Conservation (phyloP, 2,888 invertebrate species). For the Metellina segmentata region DNA sequence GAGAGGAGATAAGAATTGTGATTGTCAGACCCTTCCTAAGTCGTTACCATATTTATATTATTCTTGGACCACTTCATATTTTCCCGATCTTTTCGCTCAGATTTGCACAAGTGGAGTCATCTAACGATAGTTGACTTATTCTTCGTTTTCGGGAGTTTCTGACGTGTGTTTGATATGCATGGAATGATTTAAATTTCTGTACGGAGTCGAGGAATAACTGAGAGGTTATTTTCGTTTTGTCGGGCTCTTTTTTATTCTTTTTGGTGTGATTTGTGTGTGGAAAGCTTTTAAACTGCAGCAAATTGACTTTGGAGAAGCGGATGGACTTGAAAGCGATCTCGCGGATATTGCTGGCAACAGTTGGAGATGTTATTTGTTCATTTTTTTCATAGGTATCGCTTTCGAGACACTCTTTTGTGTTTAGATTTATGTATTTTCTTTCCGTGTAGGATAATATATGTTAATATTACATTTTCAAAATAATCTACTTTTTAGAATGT, state of each 20-base stretch:
- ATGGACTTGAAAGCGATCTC: neutral
- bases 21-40: conserved; percentile 46
- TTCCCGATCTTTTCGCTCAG: neutral
- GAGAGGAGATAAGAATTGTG: conserved; percentile 40
- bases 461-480: no score
- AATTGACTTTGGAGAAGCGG: neutral
- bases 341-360: neutral
- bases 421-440: no score
- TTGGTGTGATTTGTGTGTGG: neutral
- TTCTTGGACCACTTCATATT: neutral
- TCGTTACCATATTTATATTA: conserved; percentile 61
- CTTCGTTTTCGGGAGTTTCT: neutral
- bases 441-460: no score
- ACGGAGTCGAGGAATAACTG: no score
- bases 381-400: no score
- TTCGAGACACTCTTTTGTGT: no score
- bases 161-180: conserved; percentile 7
- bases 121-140: conserved; percentile 7
- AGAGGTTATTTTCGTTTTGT: neutral
- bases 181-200: conserved; percentile 41
- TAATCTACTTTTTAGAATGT: no score
- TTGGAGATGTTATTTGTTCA: neutral
- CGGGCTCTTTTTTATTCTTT: neutral
- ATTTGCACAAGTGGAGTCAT: neutral
- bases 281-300: neutral